Base-by-base conservation (phyloP, 1,140 invertebrate genomes). In the Akabosia matsudoensis region DNA sequence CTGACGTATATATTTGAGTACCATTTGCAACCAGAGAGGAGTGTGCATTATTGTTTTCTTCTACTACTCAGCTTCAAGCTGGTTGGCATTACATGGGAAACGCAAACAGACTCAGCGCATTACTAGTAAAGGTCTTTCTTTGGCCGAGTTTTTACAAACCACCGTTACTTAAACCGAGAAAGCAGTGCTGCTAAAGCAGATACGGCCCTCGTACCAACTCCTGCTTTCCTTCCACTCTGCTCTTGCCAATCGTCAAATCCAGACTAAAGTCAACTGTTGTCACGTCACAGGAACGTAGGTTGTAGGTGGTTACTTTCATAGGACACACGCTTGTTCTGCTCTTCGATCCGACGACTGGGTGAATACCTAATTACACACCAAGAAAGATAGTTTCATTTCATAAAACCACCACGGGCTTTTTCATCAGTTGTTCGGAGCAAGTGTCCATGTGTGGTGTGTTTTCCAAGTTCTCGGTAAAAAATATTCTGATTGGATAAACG, bases 171-270 rank as follows among this genome's bases (percentile, higher is more conserved):
- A n/a, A n/a, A n/a, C n/a, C n/a, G n/a, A n/a, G n/a, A 67, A 67
- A 31, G 22, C 61, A 30, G 28, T 13, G 61, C 30, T 67, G 10
- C 14, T n/a, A n/a, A 45, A 30, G 61, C 28, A 16, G 61, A 56
- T 56, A 56, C 61, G 28, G 61, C 31, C 7, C 1, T 30, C 31
- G 61, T 14, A 30, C 13, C 22, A 7, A 13, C n/a, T 7, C 61
- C 7, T 16, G 4, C 4, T 61, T 61, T 22, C n/a, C 54, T 30
- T 30, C 61, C 28, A 67, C 61, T 67, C 61, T 30, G 24, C 10
- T 28, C 61, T 67, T 67, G 61, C 61, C 26, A 67, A 67, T 67
- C 61, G 61, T 67, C 61, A 67, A 67, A 67, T 67, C 61, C 61
- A 67, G 61, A 67, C 61, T 67, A 67, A 67, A 67, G 61, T 4